Base-by-base conservation (phyloP, 2,797 vertebrate genomes). In the Sebastes baramenuke region DNA sequence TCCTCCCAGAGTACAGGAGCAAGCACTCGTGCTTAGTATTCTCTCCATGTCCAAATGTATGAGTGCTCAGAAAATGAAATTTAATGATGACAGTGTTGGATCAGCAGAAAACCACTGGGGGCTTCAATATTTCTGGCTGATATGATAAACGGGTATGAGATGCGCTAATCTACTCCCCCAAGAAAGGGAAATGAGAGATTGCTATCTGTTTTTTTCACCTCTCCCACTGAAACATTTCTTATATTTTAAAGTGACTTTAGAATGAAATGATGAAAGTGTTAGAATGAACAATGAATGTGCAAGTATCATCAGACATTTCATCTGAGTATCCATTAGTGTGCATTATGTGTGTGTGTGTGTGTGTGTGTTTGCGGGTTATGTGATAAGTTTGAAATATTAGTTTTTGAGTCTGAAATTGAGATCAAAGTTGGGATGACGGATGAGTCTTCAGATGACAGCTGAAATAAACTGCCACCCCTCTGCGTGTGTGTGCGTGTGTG, bases 71-170 rank as follows among this genome's bases (percentile, higher is more conserved):
- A 89, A 91, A 94, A 92, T 88, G 67, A 87, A 89, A 92, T 93
- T 87, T 93, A 94, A 94, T 91, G 92, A 92, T 81, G 88, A 92
- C 89, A 80, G 88, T 89, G 91, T 93, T 90, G 90, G 93, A 93
- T 95, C 91, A 93, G 92, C 93, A 92, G 86, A 93, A 94, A 92
- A 83, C 84, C 84, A 91, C 89, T 90, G 83, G 85, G 87, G 92
- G 90, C 89, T 91, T 90, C 89, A 89, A 90, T 94, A 92, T 93
- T 90, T 89, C 86, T 87, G 66, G 88, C 86, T 91, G 88, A 93
- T 94, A 89, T 90, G 91, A 93, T 93, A 93, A 94, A 93, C 73
- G 82, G 86, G 84, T 80, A 87, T 92, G 89, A 91, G 92, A 89
- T 89, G 77, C 62, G 20, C 88, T 93, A 92, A 94, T 94, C 92